These are phyloP conservation scores for Trochalopteron elliotii DNA, from an alignment of 2,113 vertebrate genomes.

Conservation along the genomic window DNA sequence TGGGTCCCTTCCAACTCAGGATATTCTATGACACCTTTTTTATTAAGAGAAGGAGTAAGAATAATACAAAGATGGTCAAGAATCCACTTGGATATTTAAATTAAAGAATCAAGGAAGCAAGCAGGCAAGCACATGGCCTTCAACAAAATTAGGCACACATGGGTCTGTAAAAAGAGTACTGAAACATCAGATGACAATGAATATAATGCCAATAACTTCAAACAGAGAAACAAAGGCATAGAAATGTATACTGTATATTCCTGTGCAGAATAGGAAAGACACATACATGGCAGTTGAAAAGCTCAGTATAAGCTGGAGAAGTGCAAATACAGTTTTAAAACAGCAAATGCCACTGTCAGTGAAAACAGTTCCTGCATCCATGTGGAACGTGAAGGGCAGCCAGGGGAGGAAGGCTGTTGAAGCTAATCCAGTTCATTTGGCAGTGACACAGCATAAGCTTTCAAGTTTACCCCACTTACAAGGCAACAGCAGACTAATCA, in stretches of 20 bases:
- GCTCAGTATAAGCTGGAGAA: background rate
- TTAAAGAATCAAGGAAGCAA: background rate
- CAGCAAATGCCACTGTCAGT: background rate
- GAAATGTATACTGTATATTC: background rate
- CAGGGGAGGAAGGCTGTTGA: background rate
- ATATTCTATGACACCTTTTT: background rate
- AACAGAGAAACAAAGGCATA: background rate
- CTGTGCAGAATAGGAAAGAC: background rate
- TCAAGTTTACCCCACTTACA: background rate
- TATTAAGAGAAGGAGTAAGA: background rate
- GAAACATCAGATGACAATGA: accelerated
- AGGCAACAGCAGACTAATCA: background rate
- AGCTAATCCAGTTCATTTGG: background rate
- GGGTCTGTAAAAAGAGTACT: background rate
- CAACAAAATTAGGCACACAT: background rate
- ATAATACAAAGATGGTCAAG: background rate
- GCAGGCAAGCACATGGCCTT: background rate
- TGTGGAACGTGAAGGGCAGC: background rate
- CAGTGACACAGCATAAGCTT: background rate
- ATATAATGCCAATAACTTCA: background rate
- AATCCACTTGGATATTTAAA: background rate
- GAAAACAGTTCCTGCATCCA: background rate
- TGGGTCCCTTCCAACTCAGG: background rate
- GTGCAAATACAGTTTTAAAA: background rate
- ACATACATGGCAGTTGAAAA: background rate